Conservation (phyloP, 2,113 vertebrate species). For the Pavo muticus region DNA sequence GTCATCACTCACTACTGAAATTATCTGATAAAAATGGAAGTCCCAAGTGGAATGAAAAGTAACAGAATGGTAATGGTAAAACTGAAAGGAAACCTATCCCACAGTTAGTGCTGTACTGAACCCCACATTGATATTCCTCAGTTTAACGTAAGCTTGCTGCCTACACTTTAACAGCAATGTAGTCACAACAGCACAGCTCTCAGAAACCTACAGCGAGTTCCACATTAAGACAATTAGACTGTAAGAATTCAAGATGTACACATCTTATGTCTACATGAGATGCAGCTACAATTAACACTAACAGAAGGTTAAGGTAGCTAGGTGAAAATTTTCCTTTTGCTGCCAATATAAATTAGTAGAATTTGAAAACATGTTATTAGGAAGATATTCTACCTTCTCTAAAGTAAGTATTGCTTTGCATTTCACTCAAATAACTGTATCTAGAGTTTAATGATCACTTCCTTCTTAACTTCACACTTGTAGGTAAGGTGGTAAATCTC, state of each 20-base stretch:
- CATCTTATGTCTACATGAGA: neutral
- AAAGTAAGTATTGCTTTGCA: neutral
- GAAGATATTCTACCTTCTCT: neutral
- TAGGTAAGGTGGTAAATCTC: neutral
- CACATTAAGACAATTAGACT: neutral
- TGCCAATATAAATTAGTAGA: neutral
- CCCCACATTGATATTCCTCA: neutral
- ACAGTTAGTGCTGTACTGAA: neutral
- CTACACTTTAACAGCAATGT: neutral
- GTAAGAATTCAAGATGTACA: neutral
- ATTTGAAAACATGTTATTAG: neutral
- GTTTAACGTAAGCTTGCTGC: neutral
- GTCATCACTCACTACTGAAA: conserved; percentile 10
- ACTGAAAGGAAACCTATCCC: neutral
- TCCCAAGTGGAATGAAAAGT: neutral
- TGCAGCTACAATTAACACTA: neutral
- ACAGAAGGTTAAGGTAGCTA: neutral
- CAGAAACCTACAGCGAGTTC: neutral
- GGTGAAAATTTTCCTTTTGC: neutral
- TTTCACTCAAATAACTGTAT: neutral
- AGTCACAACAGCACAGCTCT: neutral
- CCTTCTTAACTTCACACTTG: neutral
- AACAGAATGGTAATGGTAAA: neutral
- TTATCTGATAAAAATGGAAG: conserved; percentile 30
- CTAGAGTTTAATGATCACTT: neutral